phyloP scores from a whole-genome alignment of 92 coral and sea anemone species.

The Bergia sp. region DNA sequence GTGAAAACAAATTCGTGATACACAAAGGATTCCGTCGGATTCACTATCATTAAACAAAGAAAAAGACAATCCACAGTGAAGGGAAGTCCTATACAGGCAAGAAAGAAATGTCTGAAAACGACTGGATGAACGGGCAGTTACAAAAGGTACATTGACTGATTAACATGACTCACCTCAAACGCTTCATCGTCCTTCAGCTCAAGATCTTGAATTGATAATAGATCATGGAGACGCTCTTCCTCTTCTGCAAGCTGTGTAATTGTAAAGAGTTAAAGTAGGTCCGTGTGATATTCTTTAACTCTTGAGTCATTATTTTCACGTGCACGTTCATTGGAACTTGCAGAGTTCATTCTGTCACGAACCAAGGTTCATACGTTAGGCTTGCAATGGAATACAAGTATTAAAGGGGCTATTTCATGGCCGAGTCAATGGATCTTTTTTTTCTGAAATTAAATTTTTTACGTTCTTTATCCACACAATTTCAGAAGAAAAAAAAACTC shows the following conservation, averaged over 20 bases:
- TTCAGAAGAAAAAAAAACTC: too few species aligned
- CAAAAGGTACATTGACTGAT: neutral
- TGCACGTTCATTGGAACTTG: neutral
- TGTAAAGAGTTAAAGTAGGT: neutral
- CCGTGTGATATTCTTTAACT: too few species aligned
- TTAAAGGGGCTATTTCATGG: too few species aligned
- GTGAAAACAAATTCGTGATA: neutral
- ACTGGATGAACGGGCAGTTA: neutral
- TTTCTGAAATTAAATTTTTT: too few species aligned
- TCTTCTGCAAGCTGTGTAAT: constrained; percentile 82
- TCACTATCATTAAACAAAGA: neutral
- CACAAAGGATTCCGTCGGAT: neutral
- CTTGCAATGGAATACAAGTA: too few species aligned
- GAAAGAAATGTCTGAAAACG: neutral
- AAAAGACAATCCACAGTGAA: neutral
- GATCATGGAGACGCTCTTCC: constrained; percentile 78
- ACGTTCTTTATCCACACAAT: too few species aligned
- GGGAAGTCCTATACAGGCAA: too few species aligned
- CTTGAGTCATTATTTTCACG: neutral
- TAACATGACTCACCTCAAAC: constrained; percentile 56
- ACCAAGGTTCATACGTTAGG: too few species aligned
- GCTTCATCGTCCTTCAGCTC: constrained; percentile 72
- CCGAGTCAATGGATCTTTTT: too few species aligned
- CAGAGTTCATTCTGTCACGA: neutral
- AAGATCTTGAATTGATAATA: constrained; percentile 75